These are phyloP conservation scores for Drosophila navojoa DNA, from an alignment of 1,140 invertebrate species.

Conservation along the genomic window DNA sequence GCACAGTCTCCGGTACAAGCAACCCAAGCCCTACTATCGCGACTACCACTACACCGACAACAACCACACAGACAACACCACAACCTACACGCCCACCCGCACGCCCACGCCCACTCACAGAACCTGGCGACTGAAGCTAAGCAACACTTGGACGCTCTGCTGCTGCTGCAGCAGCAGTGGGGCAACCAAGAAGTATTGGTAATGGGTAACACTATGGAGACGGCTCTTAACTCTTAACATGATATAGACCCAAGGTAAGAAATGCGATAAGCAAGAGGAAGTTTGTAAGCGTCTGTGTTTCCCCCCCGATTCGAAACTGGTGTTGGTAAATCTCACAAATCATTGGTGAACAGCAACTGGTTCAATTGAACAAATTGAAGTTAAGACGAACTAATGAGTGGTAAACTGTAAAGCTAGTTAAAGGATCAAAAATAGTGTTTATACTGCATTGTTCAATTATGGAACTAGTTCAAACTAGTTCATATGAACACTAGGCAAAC, in stretches of 20 bases:
- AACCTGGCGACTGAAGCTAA: conserved; percentile 24
- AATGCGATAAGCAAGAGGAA: neutral
- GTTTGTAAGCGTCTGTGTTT: conserved; percentile 10
- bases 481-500: too few species aligned
- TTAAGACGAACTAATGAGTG: neutral
- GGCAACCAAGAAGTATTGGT: conserved; percentile 62
- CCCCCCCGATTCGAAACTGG: conserved; percentile 8
- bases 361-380: neutral
- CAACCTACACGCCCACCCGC: neutral
- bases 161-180: conserved; percentile 61
- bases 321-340: conserved; percentile 33
- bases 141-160: conserved; percentile 60
- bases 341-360: conserved; percentile 17
- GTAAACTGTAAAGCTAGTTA: conserved; percentile 6
- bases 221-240: conserved; percentile 45
- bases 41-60: conserved; percentile 71
- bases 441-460: neutral
- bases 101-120: conserved; percentile 12
- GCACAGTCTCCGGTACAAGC: conserved; percentile 20
- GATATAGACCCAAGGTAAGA: conserved; percentile 74
- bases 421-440: neutral
- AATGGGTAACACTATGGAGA: conserved; percentile 40
- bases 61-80: conserved; percentile 18
- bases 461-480: conserved; percentile 1
- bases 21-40: conserved; percentile 56